Base-by-base conservation (phyloP, 2,888 invertebrate species). In the Chaetogeoica ovagalla region DNA sequence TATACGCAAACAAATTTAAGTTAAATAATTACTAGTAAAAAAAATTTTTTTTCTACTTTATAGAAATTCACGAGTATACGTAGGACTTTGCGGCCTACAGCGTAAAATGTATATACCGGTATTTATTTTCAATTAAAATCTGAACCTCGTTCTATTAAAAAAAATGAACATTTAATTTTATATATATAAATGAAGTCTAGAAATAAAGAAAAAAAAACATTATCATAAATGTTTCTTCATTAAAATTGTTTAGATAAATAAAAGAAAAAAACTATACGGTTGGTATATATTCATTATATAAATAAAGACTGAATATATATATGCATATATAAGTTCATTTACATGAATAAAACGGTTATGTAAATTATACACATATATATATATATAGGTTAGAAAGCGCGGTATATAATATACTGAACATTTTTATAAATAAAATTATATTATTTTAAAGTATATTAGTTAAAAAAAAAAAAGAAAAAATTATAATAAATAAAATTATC, bases 71-170 rank as follows among this genome's bases (percentile, higher is more conserved):
- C 30, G 30, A 2, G 30, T 30, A 30, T 30, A 30, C 30, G 30
- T 30, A 30, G 30, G 30, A 30, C 30, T 30, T 30, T 30, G 30
- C 4, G 30, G 30, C 30, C 30, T 30, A 30, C 30, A 30, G 30
- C 30, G 30, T 30, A 30, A 30, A 30, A 30, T 30, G 30, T 30
- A 30, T 30, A 30, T 30, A 4, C 30, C 4, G 13, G 3, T 21
- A 52, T 52, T 30, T 17, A 37, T 57, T 15, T 57, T 15, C 6
- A 57, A 57, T 70, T 70, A 15, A 23, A 59, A 17, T 59, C 15
- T n/a, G n/a, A 72, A 72, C 48, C 48, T 60, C 60, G 72, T 60
- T 30, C 66, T 23, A 48, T 60, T 60, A 23, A 60, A 43, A 60
- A 43, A 71, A 60, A 71, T 60, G 60, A 23, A 72, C 23, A 72